phyloP scores from a whole-genome alignment of 2,888 invertebrate species.

The Lycaena phlaeas region DNA sequence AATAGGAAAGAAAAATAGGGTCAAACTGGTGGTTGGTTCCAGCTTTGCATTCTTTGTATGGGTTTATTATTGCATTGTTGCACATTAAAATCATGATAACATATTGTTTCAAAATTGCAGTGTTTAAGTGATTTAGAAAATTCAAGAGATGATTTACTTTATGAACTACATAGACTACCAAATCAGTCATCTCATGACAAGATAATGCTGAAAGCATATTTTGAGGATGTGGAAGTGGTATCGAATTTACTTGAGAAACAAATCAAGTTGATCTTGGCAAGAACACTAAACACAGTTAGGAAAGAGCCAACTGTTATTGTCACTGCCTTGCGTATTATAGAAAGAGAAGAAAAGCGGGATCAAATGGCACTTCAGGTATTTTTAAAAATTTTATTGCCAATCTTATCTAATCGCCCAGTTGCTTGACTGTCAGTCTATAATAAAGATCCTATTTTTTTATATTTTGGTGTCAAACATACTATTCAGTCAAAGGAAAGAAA shows the following conservation, averaged over 20 bases:
- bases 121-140: slow-evolving; percentile 96
- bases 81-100: not conserved
- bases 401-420: too few species aligned
- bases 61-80: too few species aligned
- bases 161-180: slow-evolving; percentile 93
- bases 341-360: slow-evolving; percentile 97
- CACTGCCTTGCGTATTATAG: slow-evolving; percentile 95
- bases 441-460: too few species aligned
- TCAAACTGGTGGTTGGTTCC: too few species aligned
- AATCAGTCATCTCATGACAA: slow-evolving; percentile 93
- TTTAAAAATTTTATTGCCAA: too few species aligned
- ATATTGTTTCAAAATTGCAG: slow-evolving; percentile 50
- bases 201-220: slow-evolving; percentile 94
- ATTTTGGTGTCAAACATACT: too few species aligned
- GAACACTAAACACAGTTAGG: slow-evolving; percentile 94
- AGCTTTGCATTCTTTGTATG: too few species aligned
- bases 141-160: slow-evolving; percentile 95
- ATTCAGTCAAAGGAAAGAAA: too few species aligned
- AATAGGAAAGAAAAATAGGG: too few species aligned
- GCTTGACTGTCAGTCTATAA: too few species aligned
- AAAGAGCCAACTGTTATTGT: slow-evolving; percentile 97
- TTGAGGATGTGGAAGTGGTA: slow-evolving; percentile 93
- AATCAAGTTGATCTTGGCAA: slow-evolving; percentile 88
- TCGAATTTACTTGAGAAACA: slow-evolving; percentile 93
- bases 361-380: slow-evolving; percentile 83